phyloP scores from a whole-genome alignment of 2,797 vertebrate genomes.

The Protosalanx chinensis region DNA sequence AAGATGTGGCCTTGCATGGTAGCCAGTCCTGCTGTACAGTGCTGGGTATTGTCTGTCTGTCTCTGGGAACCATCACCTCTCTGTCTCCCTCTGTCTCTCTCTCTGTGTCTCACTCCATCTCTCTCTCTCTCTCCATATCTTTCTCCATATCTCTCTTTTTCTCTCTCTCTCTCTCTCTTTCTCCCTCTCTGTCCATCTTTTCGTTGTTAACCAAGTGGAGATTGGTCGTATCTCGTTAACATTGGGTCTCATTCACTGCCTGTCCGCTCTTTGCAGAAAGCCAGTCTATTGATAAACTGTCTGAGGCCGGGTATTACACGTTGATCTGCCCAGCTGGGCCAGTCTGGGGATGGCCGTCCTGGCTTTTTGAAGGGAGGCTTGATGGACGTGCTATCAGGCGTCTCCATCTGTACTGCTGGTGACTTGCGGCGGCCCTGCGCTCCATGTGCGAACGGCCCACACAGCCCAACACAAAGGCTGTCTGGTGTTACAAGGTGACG shows the following conservation, averaged over 20 bases:
- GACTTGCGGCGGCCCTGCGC: slow-evolving; percentile 1
- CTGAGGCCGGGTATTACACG: slow-evolving; percentile 11
- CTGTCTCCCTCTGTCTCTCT: too few relatives aligned
- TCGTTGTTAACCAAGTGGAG: background rate
- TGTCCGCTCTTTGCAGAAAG: slow-evolving; percentile 42
- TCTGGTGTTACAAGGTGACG: slow-evolving; percentile 12
- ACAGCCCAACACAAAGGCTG: slow-evolving; percentile 22
- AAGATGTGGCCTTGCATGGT: too few relatives aligned
- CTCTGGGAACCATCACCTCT: too few relatives aligned
- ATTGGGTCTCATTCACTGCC: slow-evolving; percentile 25
- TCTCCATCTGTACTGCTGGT: slow-evolving; percentile 36
- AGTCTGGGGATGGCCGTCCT: slow-evolving; percentile 19
- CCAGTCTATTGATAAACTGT: slow-evolving; percentile 49
- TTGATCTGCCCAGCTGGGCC: slow-evolving; percentile 20
- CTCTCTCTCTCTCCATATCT: too few relatives aligned
- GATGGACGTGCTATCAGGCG: slow-evolving; percentile 34
- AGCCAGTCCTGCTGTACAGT: too few relatives aligned
- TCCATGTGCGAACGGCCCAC: slow-evolving; percentile 1
- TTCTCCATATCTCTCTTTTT: too few relatives aligned
- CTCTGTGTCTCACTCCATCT: too few relatives aligned
- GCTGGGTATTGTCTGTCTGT: background rate
- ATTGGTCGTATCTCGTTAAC: background rate
- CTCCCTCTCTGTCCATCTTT: background rate
- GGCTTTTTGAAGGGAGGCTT: slow-evolving; percentile 36
- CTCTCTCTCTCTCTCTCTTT: too few relatives aligned